These are phyloP conservation scores for Phortica variegata DNA, from an alignment of 1,140 invertebrate genomes.

Conservation along the genomic window DNA sequence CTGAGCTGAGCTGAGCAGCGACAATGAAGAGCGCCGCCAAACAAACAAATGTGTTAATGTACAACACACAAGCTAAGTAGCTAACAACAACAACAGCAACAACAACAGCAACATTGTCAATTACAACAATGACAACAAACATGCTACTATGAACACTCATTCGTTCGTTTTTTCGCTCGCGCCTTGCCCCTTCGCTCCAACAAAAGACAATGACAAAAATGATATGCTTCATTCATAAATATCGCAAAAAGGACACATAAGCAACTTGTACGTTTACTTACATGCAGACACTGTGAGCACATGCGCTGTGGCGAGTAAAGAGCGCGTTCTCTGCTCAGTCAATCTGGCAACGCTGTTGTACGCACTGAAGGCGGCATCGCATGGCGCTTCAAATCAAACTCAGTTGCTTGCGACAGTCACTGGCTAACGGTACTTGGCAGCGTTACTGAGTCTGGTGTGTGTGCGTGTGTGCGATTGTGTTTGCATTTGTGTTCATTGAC, in stretches of 20 bases:
- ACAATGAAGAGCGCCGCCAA: too few species aligned
- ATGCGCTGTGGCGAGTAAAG: constrained; percentile 10
- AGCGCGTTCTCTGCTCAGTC: constrained; percentile 10
- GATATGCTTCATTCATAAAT: constrained; percentile 30
- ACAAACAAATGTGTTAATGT: too few species aligned
- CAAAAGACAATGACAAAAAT: too few species aligned
- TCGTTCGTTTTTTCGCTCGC: too few species aligned
- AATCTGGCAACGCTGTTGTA: constrained; percentile 27
- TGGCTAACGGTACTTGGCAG: constrained; percentile 16
- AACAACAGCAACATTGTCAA: constrained; percentile 11
- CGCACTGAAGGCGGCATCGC: neutral
- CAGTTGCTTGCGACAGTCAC: constrained; percentile 37
- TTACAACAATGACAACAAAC: too few species aligned
- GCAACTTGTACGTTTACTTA: too few species aligned
- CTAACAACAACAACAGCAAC: constrained; percentile 19
- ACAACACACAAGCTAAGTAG: constrained; percentile 30
- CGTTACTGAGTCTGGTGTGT: constrained; percentile 3
- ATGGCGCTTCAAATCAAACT: constrained; percentile 3
- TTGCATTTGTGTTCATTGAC: constrained; percentile 31
- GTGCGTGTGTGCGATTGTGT: constrained; percentile 39
- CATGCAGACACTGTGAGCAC: constrained; percentile 12
- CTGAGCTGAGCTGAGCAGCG: too few species aligned
- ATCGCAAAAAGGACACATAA: too few species aligned
- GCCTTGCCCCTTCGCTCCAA: too few species aligned
- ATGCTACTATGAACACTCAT: too few species aligned